Evolutionary conservation across 1,140 invertebrate species (phyloP).

Genomic region (Anastatus disparis): DNA sequence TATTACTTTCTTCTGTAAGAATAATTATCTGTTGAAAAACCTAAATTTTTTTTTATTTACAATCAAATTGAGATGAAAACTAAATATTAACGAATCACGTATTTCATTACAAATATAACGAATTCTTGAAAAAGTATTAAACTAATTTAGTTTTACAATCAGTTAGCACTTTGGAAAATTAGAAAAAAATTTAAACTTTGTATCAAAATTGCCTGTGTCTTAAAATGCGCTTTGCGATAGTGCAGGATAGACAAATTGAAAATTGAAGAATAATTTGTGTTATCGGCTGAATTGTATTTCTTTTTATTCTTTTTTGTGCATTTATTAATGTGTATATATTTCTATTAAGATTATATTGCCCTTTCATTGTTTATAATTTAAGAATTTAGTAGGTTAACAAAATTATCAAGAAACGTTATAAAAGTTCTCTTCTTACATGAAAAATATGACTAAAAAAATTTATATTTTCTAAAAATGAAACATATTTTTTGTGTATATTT

Average conservation of each 20-base stretch:
- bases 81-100: constrained; percentile 28
- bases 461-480: constrained; percentile 14
- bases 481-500: constrained; percentile 25
- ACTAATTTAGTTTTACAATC: constrained; percentile 38
- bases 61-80: constrained; percentile 8
- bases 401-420: constrained; percentile 1
- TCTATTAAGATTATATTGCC: neutral
- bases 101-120: constrained; percentile 34
- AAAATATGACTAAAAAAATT: constrained; percentile 14
- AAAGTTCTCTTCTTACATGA: neutral
- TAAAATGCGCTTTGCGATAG: constrained; percentile 34
- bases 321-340: constrained; percentile 2
- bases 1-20: constrained; percentile 43
- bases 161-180: constrained; percentile 37
- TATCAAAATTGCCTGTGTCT: constrained; percentile 34
- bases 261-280: constrained; percentile 9
- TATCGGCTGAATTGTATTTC: neutral
- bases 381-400: too few relatives aligned
- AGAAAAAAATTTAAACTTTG: neutral
- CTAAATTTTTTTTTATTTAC: constrained; percentile 26
- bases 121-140: constrained; percentile 35
- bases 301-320: constrained; percentile 1
- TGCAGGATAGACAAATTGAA: neutral
- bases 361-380: too few relatives aligned
- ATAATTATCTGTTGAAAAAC: constrained; percentile 33